These are phyloP conservation scores for Idaea dimidiata DNA, from an alignment of 2,888 invertebrate genomes.

Conservation along the genomic window DNA sequence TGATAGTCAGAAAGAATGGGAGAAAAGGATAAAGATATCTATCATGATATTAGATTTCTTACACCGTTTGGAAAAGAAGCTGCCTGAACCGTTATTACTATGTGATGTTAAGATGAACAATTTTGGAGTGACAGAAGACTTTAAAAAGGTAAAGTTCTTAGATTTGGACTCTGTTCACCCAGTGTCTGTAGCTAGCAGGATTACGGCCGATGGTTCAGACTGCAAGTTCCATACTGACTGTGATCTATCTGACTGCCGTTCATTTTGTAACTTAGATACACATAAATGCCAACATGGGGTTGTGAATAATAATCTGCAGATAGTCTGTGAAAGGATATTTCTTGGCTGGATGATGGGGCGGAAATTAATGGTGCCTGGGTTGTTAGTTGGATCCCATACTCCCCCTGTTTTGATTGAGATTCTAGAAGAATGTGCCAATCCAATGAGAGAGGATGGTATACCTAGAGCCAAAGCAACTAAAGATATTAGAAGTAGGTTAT, in stretches of 20 bases:
- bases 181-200: conserved; percentile 69
- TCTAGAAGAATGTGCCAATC: conserved; percentile 82
- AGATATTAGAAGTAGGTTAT: conserved; percentile 71
- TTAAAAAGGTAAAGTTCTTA: conserved; percentile 80
- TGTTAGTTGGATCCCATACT: conserved; percentile 81
- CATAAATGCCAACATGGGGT: conserved; percentile 78
- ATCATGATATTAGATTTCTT: conserved; percentile 83
- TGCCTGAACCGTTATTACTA: conserved; percentile 82
- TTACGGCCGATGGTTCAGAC: conserved; percentile 63
- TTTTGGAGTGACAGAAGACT: conserved; percentile 80
- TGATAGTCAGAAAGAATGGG: conserved; percentile 80
- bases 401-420: conserved; percentile 79
- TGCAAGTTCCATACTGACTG: conserved; percentile 84
- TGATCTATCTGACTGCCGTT: conserved; percentile 84
- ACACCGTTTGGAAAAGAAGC: conserved; percentile 78
- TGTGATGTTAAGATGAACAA: conserved; percentile 86
- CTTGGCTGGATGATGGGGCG: conserved; percentile 83
- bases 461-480: conserved; percentile 70
- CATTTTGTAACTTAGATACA: conserved; percentile 76
- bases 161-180: conserved; percentile 84
- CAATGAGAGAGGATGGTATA: conserved; percentile 62
- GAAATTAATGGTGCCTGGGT: conserved; percentile 81
- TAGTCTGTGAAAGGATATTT: conserved; percentile 84
- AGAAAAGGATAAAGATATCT: conserved; percentile 76
- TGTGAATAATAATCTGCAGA: conserved; percentile 84